These are phyloP conservation scores for Conus canariensis DNA, from an alignment of 2,888 invertebrate species.

Conservation along the genomic window DNA sequence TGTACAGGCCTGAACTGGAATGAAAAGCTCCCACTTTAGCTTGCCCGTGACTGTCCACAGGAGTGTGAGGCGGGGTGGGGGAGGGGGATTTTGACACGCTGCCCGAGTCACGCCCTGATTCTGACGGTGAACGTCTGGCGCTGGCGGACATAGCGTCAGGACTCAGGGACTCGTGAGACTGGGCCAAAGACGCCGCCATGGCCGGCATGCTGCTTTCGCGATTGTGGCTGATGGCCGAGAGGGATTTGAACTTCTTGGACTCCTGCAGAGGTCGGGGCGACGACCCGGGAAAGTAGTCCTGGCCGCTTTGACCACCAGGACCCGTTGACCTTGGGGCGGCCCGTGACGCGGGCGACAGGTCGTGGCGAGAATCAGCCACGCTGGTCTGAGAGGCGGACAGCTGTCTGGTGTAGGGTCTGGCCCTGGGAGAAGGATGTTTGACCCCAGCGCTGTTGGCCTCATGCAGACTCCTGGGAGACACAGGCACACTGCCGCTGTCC, in stretches of 20 bases:
- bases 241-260: conserved; percentile 31
- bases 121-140: neutral
- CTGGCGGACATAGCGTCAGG: neutral
- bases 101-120: conserved; percentile 43
- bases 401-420: conserved; percentile 64
- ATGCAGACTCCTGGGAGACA: conserved; percentile 62
- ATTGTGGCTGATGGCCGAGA: conserved; percentile 34
- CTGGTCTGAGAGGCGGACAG: conserved; percentile 63
- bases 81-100: conserved; percentile 49
- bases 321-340: neutral
- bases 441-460: conserved; percentile 70
- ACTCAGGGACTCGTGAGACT: conserved; percentile 5
- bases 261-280: conserved; percentile 39
- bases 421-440: conserved; percentile 65
- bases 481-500: conserved; percentile 42
- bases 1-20: neutral
- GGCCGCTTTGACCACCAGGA: conserved; percentile 55
- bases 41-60: neutral
- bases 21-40: neutral
- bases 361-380: conserved; percentile 55
- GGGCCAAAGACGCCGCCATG: neutral
- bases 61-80: conserved; percentile 60
- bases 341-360: conserved; percentile 46
- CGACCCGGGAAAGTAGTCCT: conserved; percentile 52
- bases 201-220: conserved; percentile 45